These are phyloP conservation scores for Lepidocyrtoides sp. DNA, from an alignment of 2,888 invertebrate genomes.

Conservation along the genomic window DNA sequence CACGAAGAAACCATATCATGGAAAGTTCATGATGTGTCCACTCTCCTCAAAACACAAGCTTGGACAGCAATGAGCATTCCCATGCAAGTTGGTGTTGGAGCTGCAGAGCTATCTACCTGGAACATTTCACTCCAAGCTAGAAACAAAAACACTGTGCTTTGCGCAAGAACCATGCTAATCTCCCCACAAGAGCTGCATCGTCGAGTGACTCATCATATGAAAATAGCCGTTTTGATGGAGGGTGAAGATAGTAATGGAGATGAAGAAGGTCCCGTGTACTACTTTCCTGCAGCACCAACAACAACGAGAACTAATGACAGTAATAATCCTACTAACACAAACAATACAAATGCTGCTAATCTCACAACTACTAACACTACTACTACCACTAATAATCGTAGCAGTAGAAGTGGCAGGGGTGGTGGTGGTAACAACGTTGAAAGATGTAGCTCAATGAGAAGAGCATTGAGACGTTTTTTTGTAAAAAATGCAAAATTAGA, in stretches of 20 bases:
- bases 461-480: not conserved
- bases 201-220: constrained; percentile 66
- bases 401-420: not conserved
- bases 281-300: constrained; percentile 20
- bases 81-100: constrained; percentile 61
- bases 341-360: constrained; percentile 13
- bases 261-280: constrained; percentile 29
- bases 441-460: not conserved
- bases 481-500: constrained; percentile 51
- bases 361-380: not conserved
- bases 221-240: not conserved
- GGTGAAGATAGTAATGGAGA: constrained; percentile 16
- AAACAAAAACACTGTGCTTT: constrained; percentile 27
- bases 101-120: constrained; percentile 51
- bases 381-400: not conserved
- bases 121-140: constrained; percentile 50
- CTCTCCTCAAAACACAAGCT: constrained; percentile 26
- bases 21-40: constrained; percentile 67
- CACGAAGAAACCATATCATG: constrained; percentile 62
- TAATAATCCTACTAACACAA: constrained; percentile 1
- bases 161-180: constrained; percentile 55
- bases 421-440: not conserved
- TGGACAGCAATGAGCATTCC: constrained; percentile 67
- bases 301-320: not conserved
- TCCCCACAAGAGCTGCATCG: constrained; percentile 6